These are phyloP conservation scores for Ramphastos sulfuratus DNA, from an alignment of 2,113 vertebrate genomes.

Conservation along the genomic window DNA sequence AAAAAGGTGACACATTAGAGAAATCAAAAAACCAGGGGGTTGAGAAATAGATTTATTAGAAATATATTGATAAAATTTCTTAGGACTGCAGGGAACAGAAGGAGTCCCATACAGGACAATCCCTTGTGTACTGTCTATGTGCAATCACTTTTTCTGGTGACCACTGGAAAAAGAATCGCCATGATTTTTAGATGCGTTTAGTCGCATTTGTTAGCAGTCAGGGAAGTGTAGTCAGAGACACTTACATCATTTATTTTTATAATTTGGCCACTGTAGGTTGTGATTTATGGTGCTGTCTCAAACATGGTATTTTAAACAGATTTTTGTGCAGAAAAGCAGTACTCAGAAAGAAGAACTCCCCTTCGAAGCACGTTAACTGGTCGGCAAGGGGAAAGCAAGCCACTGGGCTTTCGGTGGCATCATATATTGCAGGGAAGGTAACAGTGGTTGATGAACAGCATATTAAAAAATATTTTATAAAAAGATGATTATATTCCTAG, in stretches of 20 bases:
- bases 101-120: background rate
- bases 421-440: background rate
- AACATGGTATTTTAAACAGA: background rate
- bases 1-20: background rate
- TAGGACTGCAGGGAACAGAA: background rate
- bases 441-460: background rate
- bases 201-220: background rate
- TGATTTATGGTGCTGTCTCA: slow-evolving; percentile 15
- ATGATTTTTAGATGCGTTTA: background rate
- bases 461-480: background rate
- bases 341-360: background rate
- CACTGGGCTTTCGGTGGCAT: background rate
- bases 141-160: background rate
- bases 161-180: background rate
- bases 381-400: background rate
- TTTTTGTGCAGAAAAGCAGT: background rate
- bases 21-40: background rate
- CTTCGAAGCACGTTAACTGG: background rate
- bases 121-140: background rate
- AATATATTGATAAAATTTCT: background rate
- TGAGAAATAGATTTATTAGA: background rate
- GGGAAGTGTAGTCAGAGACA: background rate
- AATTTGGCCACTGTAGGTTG: background rate
- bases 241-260: slow-evolving; percentile 28
- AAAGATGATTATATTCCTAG: background rate